Percentiles rank a stretch among this genome's conserved stretches.
phyloP scores from a whole-genome alignment of 2,888 invertebrate species.

The Atrina japonica region DNA sequence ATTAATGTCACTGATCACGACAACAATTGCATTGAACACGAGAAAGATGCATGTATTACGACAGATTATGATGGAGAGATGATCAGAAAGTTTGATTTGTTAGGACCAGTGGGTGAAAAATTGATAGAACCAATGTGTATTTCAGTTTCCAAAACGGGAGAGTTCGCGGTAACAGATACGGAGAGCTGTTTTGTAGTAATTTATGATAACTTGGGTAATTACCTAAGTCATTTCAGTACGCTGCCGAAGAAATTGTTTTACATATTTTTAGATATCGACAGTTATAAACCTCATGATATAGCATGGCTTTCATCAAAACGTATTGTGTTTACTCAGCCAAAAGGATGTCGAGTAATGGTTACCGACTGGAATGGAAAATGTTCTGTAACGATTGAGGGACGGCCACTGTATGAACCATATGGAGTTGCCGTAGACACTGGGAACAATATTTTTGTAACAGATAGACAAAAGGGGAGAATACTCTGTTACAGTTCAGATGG shows the following conservation, averaged over 20 bases:
- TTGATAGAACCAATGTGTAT: constrained; percentile 33
- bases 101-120: constrained; percentile 44
- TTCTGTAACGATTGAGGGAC: constrained; percentile 28
- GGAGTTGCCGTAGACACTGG: constrained; percentile 37
- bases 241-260: constrained; percentile 39
- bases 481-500: constrained; percentile 42
- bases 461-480: constrained; percentile 43
- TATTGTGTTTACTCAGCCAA: constrained; percentile 41
- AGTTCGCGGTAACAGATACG: constrained; percentile 33
- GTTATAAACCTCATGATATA: constrained; percentile 38
- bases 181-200: constrained; percentile 46
- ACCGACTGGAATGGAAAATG: constrained; percentile 36
- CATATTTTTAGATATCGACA: constrained; percentile 31
- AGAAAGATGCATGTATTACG: too few species aligned
- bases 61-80: too few species aligned
- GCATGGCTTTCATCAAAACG: constrained; percentile 41
- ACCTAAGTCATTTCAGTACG: constrained; percentile 43
- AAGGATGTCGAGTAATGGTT: constrained; percentile 33
- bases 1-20: too few species aligned
- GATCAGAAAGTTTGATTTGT: constrained; percentile 17
- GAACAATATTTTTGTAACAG: constrained; percentile 45
- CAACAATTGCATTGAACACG: too few species aligned
- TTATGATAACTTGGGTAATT: constrained; percentile 36
- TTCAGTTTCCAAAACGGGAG: constrained; percentile 38
- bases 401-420: constrained; percentile 45